Percentiles rank a stretch among this genome's conserved stretches.
These are phyloP conservation scores for Rhinolophus ferrumequinum DNA, from an alignment of 2,113 vertebrate species.

Conservation along the genomic window DNA sequence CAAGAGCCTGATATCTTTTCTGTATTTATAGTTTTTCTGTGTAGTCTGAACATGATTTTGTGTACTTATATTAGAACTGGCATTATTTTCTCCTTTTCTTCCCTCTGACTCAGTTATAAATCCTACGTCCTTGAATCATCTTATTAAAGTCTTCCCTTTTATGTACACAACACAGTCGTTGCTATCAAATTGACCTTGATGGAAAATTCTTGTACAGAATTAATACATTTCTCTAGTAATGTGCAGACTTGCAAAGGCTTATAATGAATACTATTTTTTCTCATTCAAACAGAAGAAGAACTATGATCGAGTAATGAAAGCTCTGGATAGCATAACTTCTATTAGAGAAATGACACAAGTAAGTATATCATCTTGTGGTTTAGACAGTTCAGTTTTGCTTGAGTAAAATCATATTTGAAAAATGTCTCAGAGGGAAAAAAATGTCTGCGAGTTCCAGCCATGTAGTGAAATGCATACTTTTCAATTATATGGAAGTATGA, in stretches of 20 bases:
- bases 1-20: not conserved
- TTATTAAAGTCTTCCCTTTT: not conserved
- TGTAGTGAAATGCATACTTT: not conserved
- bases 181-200: not conserved
- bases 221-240: not conserved
- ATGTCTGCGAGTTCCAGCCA: not conserved
- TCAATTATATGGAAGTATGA: not conserved
- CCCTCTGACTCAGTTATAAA: not conserved
- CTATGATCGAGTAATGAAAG: constrained; percentile 94
- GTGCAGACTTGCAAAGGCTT: not conserved
- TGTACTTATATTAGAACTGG: not conserved
- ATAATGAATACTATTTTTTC: constrained; percentile 6
- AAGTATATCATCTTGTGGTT: constrained; percentile 32
- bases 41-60: not conserved
- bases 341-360: constrained; percentile 97
- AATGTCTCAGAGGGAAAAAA: not conserved
- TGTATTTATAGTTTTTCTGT: not conserved
- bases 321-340: constrained; percentile 94
- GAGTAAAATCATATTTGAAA: not conserved
- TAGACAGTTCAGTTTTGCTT: not conserved
- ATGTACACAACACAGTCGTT: not conserved
- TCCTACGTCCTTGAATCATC: not conserved
- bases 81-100: not conserved
- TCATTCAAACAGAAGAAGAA: constrained; percentile 91
- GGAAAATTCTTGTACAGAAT: not conserved